Base-by-base conservation (phyloP, 2,797 vertebrate species). In the Hipposideros larvatus region DNA sequence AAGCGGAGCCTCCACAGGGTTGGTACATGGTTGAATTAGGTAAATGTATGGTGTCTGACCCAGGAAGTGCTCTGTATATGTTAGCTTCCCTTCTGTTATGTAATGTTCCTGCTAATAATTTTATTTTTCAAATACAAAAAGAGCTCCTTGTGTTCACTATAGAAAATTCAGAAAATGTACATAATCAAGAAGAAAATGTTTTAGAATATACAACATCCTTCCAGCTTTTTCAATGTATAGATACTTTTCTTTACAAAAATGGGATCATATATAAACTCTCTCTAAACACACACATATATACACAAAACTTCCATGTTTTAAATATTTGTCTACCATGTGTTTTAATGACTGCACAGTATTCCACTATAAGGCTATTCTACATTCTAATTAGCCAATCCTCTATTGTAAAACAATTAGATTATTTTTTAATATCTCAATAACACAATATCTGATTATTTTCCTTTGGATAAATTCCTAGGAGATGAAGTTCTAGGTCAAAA, bases 351-450 rank as follows among this genome's bases (percentile, higher is more conserved):
- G 55, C 16, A 87, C 6, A 68, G 70, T 87, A 87, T 65, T 87
- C 41, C 28, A 90, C 86, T n/a, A 57, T 37, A 84, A 91, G 37
- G 70, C 41, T 66, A 61, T 61, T 41, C 46, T 65, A 53, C 61
- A 46, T 5, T 71, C 80, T 74, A 80, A 63, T 83, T 61, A 92
- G 79, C 55, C 41, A 90, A 43, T 77, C 26, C 7, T 14, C n/a
- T 82, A 82, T 11, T 78, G 15, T 92, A 92, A 94, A 88, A 93
- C 53, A 91, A 83, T 41, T 91, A 96, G 34, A 92, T 77, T 85
- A 70, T 70, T 90, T 95, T 90, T 71, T 46, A 93, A 68, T 87
- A 91, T 82, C 83, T 77, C 19, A 91, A 21, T 61, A 73, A 91
- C 14, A 87, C 0, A 77, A n/a, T n/a, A 93, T 68, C n/a, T 86